These are phyloP conservation scores for Hippocampus guttulatus DNA, from an alignment of 2,113 vertebrate species.

Conservation along the genomic window DNA sequence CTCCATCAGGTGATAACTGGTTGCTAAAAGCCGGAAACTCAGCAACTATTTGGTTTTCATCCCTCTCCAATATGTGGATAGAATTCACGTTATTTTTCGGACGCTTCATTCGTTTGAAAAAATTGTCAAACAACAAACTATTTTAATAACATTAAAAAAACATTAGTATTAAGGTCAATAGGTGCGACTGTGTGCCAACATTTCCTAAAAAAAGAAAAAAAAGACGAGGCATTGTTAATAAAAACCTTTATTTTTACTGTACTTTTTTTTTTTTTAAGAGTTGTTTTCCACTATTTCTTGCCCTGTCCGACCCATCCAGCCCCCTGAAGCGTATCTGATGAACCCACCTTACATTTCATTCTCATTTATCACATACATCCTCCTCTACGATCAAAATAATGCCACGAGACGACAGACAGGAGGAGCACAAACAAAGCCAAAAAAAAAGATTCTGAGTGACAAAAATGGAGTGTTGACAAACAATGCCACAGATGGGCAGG, in stretches of 20 bases:
- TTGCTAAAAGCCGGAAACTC: too few species aligned
- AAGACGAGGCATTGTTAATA: constrained; percentile 59
- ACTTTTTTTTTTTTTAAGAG: constrained; percentile 53
- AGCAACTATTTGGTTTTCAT: too few species aligned
- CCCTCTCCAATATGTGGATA: too few species aligned
- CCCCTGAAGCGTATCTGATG: constrained; percentile 28
- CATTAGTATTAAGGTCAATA: too few species aligned
- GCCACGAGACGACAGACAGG: neutral
- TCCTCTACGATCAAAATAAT: constrained; percentile 79
- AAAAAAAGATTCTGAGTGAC: neutral
- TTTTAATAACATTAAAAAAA: too few species aligned
- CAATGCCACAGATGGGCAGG: constrained; percentile 3
- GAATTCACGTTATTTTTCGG: too few species aligned
- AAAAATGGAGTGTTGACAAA: constrained; percentile 70
- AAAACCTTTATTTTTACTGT: constrained; percentile 73
- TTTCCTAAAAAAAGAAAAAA: constrained; percentile 18
- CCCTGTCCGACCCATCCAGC: constrained; percentile 42
- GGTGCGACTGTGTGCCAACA: too few species aligned
- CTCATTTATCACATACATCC: constrained; percentile 38
- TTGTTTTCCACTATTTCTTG: constrained; percentile 54
- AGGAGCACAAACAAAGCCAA: too few species aligned
- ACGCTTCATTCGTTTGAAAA: too few species aligned
- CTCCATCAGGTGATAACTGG: too few species aligned
- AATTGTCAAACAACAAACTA: too few species aligned
- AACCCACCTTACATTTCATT: constrained; percentile 26